Evolutionary conservation across 1,140 invertebrate genomes (phyloP), one percentile per base, ranked within the genome.

Genomic region (Pseudomyrmex sp.): DNA sequence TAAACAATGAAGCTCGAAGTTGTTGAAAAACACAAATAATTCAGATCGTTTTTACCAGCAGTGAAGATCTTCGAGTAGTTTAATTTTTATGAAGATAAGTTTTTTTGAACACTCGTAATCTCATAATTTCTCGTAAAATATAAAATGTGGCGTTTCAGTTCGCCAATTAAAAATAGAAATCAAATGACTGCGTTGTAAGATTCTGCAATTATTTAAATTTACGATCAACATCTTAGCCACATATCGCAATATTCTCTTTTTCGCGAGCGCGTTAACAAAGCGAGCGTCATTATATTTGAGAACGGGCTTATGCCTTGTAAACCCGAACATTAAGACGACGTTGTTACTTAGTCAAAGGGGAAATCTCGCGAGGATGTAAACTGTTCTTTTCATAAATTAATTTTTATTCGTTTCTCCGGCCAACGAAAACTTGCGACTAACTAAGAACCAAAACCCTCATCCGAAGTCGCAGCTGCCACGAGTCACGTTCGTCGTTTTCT

Each of bases 331-430:
- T 68, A 84, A 35, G 68, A 69, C 70, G 23, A 70, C 74, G 59
- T 79, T 86, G 59, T 72, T 73, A 79, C 68, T 79, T 66, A 68
- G 68, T 61, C 69, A 62, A 73, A 80, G 5, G 35, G 35, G 35
- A 35, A 61, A 88, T 89, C 63, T 5, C 35, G 5, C 7, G 5
- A 35, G 72, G 77, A 72, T 72, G 79, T 90, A 91, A 91, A 89
- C 86, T 91, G 84, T 84, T 90, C 88, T 86, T 35, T 89, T 87
- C 91, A 85, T 85, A 88, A 91, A 91, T 91, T 91, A 91, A 91
- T 91, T 91, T 86, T 85, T 74, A 84, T 86, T 84, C 15, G 68
- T 50, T 48, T 35, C 0, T 13, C 63, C 79, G 79, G 75, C 76
- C 56, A 72, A 83, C 82, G 82, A 77, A 88, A 91, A 91, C 88